phyloP scores from a whole-genome alignment of 2,113 vertebrate species.

The Xiphophorus maculatus region DNA sequence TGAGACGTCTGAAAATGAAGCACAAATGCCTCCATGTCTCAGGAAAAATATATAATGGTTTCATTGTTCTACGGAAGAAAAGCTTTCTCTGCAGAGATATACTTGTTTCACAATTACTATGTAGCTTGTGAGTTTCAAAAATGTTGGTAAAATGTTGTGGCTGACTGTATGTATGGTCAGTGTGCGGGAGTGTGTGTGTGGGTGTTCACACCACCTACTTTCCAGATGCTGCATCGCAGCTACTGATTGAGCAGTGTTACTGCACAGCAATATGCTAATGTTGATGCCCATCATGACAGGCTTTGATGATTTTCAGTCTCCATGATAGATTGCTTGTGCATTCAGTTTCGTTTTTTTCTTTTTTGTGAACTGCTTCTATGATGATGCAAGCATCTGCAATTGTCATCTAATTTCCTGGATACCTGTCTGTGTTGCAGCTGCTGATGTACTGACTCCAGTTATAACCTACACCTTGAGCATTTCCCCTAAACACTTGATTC shows the following conservation, averaged over 20 bases:
- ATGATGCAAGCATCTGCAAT: neutral
- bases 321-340: too few relatives aligned
- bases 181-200: neutral
- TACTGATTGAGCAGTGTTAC: neutral
- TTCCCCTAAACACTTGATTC: too few relatives aligned
- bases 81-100: neutral
- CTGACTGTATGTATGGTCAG: neutral
- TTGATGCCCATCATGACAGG: neutral
- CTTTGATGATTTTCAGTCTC: neutral
- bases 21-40: neutral
- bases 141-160: neutral
- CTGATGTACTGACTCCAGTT: neutral
- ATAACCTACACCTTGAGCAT: too few relatives aligned
- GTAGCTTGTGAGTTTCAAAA: neutral
- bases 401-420: neutral
- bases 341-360: neutral
- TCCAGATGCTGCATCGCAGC: neutral
- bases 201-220: neutral
- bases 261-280: neutral
- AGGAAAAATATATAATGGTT: neutral
- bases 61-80: neutral
- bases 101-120: neutral
- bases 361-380: neutral
- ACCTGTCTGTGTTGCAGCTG: neutral
- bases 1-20: slow-evolving; percentile 24